Percentiles rank a stretch among this genome's conserved stretches.
Evolutionary conservation across 2,113 vertebrate genomes (phyloP).

Genomic region (Felis catus): F.catus_Fca126_mat1.0 CM031421.1:16266001-16266500

Average conservation of each 20-base stretch:
- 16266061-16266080: constrained; percentile 98
- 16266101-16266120: constrained; percentile 84
- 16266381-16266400: background rate
- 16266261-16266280: constrained; percentile 58
- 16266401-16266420: background rate
- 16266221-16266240: constrained; percentile 82
- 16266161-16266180: background rate
- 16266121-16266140: background rate
- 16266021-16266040: constrained; percentile 96
- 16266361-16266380: background rate
- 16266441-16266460: background rate
- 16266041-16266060: constrained; percentile 99
- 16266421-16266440: background rate
- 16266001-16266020: constrained; percentile 77
- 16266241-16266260: constrained; percentile 79
- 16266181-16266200: background rate
- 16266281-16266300: constrained; percentile 18
- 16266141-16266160: background rate
- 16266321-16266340: constrained; percentile 31
- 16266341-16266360: background rate
- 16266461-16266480: background rate
- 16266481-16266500: background rate
- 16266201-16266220: constrained; percentile 55
- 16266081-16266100: constrained; percentile 95
- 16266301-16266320: constrained; percentile 27